Base-by-base conservation (phyloP, 2,888 invertebrate genomes). In the Melanostoma scalare region DNA sequence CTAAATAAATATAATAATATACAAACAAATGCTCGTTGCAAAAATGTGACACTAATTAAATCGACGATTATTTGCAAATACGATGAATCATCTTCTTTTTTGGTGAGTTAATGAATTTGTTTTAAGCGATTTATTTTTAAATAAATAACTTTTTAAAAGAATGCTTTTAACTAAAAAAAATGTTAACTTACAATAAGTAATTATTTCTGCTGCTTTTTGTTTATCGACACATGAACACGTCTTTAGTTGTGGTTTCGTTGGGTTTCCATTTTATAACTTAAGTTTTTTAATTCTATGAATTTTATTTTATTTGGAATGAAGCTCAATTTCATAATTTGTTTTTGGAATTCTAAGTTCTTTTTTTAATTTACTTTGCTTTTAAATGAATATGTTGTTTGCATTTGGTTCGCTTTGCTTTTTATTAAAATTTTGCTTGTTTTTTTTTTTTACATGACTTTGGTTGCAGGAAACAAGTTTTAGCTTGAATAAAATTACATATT, bases 21-120 rank as follows among this genome's bases (percentile, higher is more conserved):
- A 48, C 61, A 69, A 58, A 33, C 10, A 38, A 42, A 55, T 36
- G 38, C 46, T 48, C n/a, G 9, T 40, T 53, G 44, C 46, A 40
- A 30, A 48, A 69, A 42, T 68, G 38, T 76, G 71, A 35, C 36
- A 68, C 63, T 20, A 80, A 35, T 55, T 50, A 48, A 79, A 46
- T 61, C 63, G 60, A 71, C 84, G 79, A 75, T 69, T 46, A 72
- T 65, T 84, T 74, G 78, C 65, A 75, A 71, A 60, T 73, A 78
- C 65, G 82, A 78, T 75, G 84, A 71, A 84, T 67, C 78, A 74
- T 71, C 77, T 65, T 52, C 42, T 20, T 20, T 72, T 84, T 84
- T 84, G 84, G 84, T 84, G 84, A 84, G 84, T 84, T 84, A 75
- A 79, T 61, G 63, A 75, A 84, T 84, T 71, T 65, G 74, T 71